phyloP scores from a whole-genome alignment of 2,888 invertebrate genomes.

The Ligdia adustata region DNA sequence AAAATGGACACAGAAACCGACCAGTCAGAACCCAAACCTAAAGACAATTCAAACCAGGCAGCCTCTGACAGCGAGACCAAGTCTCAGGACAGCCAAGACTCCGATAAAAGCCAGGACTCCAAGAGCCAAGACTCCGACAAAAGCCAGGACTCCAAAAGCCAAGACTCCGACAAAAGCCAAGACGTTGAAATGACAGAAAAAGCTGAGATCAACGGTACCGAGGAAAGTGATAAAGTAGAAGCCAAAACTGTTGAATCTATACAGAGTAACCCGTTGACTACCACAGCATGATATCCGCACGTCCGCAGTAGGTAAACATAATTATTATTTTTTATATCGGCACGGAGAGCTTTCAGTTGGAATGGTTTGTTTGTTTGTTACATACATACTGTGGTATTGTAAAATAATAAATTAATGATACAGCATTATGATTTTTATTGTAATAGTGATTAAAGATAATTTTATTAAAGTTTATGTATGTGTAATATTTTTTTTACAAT shows the following conservation, averaged over 20 bases:
- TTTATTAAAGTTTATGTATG: too few relatives aligned
- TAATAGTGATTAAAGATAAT: neutral
- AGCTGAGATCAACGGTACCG: constrained; percentile 56
- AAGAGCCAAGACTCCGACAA: constrained; percentile 9
- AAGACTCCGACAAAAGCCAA: constrained; percentile 17
- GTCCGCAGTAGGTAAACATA: too few relatives aligned
- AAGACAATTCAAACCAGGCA: constrained; percentile 67
- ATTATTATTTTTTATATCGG: too few relatives aligned
- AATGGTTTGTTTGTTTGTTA: constrained; percentile 7
- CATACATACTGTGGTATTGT: constrained; percentile 10
- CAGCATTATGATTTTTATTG: constrained; percentile 5
- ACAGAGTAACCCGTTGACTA: constrained; percentile 47
- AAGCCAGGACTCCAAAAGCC: constrained; percentile 5
- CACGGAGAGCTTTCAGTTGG: too few relatives aligned
- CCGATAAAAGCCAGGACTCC: constrained; percentile 33
- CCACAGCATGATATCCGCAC: constrained; percentile 71
- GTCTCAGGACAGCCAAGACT: constrained; percentile 37
- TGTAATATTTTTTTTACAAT: too few relatives aligned
- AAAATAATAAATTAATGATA: neutral
- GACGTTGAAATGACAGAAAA: constrained; percentile 43
- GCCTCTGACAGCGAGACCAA: constrained; percentile 49
- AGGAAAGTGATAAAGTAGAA: constrained; percentile 42
- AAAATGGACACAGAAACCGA: constrained; percentile 42
- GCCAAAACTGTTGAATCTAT: constrained; percentile 49
- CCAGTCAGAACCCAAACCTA: constrained; percentile 49